Percentiles rank a stretch among this genome's conserved stretches.
Conservation (phyloP, 1,140 invertebrate species). For the Drosophila funebris region DNA sequence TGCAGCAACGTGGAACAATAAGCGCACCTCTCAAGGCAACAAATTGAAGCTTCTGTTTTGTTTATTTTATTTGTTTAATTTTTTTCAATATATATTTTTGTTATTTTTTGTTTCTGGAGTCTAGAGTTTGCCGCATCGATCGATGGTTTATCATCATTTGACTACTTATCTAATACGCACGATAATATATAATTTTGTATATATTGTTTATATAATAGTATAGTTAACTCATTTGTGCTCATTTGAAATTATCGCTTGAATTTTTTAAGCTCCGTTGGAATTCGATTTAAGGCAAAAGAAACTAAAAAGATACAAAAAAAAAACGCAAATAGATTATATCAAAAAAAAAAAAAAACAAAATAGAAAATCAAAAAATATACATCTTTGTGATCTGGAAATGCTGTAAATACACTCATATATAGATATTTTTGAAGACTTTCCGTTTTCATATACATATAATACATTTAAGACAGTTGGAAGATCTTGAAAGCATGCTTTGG, state of each 20-base stretch:
- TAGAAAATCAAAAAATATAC: background rate
- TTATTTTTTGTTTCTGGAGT: background rate
- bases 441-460: background rate
- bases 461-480: background rate
- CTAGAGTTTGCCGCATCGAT: constrained; percentile 2
- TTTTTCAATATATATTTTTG: background rate
- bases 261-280: constrained; percentile 18
- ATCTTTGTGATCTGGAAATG: constrained; percentile 1
- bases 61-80: constrained; percentile 4
- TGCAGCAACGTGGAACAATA: constrained; percentile 40
- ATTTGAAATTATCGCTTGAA: constrained; percentile 18
- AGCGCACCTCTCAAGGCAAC: constrained; percentile 45
- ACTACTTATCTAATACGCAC: constrained; percentile 36
- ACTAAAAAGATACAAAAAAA: background rate
- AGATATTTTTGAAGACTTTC: background rate
- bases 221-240: constrained; percentile 40
- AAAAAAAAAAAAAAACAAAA: constrained; percentile 5
- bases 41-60: constrained; percentile 30
- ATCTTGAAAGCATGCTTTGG: background rate
- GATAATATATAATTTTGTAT: constrained; percentile 12
- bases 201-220: constrained; percentile 25
- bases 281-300: constrained; percentile 8
- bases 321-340: background rate
- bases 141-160: constrained; percentile 11
- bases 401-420: constrained; percentile 2